Percentiles rank a stretch among this genome's conserved stretches.
These are phyloP conservation scores for Torymus texanus DNA, from an alignment of 2,888 invertebrate genomes.

Conservation along the genomic window DNA sequence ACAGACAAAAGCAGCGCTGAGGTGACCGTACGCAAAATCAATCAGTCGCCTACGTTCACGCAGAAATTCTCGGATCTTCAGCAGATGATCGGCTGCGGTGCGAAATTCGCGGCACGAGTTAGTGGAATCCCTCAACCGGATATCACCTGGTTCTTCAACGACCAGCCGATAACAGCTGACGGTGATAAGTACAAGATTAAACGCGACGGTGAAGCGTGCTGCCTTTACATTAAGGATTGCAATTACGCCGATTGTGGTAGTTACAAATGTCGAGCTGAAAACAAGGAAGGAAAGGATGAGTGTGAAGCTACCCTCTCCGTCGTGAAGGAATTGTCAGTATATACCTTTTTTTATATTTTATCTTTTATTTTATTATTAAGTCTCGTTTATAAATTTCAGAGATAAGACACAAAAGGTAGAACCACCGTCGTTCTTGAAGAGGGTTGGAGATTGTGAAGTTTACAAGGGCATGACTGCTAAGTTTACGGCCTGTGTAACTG, in stretches of 20 bases:
- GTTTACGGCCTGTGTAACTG: constrained; percentile 94
- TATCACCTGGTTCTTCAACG: constrained; percentile 91
- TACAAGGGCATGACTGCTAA: constrained; percentile 92
- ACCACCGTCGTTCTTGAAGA: constrained; percentile 91
- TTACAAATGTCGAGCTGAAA: constrained; percentile 87
- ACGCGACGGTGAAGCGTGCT: constrained; percentile 87
- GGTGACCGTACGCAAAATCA: constrained; percentile 86
- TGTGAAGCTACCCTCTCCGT: constrained; percentile 86
- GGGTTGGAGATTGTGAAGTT: constrained; percentile 91
- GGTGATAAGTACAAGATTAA: constrained; percentile 85
- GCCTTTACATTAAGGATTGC: constrained; percentile 85
- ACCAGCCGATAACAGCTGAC: constrained; percentile 81
- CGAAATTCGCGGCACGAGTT: constrained; percentile 88
- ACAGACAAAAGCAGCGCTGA: constrained; percentile 83
- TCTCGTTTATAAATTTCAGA: constrained; percentile 73
- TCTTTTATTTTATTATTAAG: neutral
- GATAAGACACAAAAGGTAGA: constrained; percentile 86
- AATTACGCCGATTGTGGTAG: constrained; percentile 82
- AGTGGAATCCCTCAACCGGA: constrained; percentile 90
- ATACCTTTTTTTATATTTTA: constrained; percentile 10
- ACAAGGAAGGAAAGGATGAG: constrained; percentile 86
- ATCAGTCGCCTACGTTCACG: constrained; percentile 86
- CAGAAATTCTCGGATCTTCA: constrained; percentile 84
- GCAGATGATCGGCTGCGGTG: constrained; percentile 86
- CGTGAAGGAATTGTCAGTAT: constrained; percentile 67